Evolutionary conservation across 2,797 vertebrate genomes (phyloP).

Genomic region (Poecilia wingei): DNA sequence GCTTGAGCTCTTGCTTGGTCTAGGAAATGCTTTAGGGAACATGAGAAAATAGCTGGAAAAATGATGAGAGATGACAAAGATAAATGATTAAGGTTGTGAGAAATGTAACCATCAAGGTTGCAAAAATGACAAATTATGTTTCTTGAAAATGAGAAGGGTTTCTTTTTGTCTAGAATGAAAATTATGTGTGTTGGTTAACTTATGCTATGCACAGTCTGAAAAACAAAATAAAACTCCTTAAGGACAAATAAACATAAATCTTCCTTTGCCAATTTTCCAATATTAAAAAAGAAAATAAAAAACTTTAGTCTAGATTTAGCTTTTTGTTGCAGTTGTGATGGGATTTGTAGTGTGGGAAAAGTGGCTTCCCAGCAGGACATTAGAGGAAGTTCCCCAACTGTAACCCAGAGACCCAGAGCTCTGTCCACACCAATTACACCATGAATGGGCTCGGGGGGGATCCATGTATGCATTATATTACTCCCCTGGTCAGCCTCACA

Average conservation of each 20-base stretch:
- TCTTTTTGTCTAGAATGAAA: neutral
- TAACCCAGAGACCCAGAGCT: constrained; percentile 72
- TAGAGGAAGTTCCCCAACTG: constrained; percentile 71
- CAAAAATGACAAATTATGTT: neutral
- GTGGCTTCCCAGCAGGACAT: constrained; percentile 65
- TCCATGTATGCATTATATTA: constrained; percentile 78
- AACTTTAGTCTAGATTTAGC: neutral
- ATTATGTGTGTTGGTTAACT: neutral
- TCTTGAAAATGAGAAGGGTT: neutral
- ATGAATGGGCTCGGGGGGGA: constrained; percentile 76
- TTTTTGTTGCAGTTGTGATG: constrained; percentile 23
- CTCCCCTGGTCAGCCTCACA: constrained; percentile 68
- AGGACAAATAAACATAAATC: neutral
- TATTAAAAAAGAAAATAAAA: neutral
- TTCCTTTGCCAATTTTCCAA: neutral
- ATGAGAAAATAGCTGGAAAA: constrained; percentile 1
- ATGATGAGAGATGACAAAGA: constrained; percentile 8
- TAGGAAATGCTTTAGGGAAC: neutral
- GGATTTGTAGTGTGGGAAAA: constrained; percentile 49
- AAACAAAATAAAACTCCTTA: neutral
- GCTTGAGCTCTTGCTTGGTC: neutral
- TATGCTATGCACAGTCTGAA: neutral
- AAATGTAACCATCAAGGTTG: constrained; percentile 1
- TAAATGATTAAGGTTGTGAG: constrained; percentile 26
- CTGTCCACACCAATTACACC: constrained; percentile 81